Evolutionary conservation across 2,113 vertebrate genomes (phyloP).

Genomic region (Chloropsis hardwickii): DNA sequence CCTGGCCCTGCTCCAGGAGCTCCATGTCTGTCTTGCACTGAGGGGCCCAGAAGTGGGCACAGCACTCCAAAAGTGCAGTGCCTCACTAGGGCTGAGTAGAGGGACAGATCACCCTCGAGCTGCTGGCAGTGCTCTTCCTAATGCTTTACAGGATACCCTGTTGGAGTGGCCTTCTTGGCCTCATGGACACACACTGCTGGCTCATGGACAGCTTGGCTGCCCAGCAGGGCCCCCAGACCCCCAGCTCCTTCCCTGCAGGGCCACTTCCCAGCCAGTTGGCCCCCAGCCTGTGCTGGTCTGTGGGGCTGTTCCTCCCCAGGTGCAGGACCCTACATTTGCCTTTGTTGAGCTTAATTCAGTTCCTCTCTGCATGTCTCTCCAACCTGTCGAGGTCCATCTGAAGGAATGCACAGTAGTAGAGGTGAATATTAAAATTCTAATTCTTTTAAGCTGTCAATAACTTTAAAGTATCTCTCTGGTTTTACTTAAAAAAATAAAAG

Average conservation of each 20-base stretch:
- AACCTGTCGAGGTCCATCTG: not conserved
- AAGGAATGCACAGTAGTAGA: not conserved
- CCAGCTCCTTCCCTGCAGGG: not conserved
- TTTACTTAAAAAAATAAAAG: not conserved
- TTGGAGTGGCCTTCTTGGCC: not conserved
- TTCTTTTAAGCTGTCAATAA: not conserved
- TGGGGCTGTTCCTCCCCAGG: not conserved
- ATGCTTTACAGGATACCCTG: not conserved
- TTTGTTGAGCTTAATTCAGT: not conserved
- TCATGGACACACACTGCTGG: not conserved
- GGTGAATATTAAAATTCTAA: not conserved
- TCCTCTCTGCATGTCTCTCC: not conserved
- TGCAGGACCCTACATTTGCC: not conserved
- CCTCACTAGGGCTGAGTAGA: not conserved
- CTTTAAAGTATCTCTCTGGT: accelerated
- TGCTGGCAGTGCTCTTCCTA: not conserved
- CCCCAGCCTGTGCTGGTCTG: not conserved
- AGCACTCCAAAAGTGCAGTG: not conserved
- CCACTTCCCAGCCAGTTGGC: accelerated
- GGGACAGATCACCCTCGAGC: not conserved
- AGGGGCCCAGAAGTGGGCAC: not conserved
- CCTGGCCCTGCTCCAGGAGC: not conserved
- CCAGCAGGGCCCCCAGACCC: not conserved
- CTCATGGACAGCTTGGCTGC: not conserved
- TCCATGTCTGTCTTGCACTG: not conserved